A percentile compares a stretch with the other conserved stretches of the same genome.
These are phyloP conservation scores for Caranx melampygus DNA, from an alignment of 2,113 vertebrate genomes.

Conservation along the genomic window DNA sequence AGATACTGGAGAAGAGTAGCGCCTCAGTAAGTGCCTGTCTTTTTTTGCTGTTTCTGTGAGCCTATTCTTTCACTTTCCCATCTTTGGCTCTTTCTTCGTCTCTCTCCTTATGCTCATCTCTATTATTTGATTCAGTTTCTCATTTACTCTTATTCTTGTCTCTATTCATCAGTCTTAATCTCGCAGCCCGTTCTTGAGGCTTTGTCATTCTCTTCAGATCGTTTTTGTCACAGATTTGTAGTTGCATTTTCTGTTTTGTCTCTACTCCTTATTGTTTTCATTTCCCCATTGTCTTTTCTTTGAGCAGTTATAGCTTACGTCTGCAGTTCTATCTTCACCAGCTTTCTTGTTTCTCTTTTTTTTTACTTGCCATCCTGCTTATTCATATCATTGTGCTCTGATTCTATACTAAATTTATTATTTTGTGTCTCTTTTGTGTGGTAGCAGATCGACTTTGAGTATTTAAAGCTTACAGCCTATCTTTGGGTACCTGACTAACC, in stretches of 20 bases:
- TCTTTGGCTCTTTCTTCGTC: conserved; percentile 9
- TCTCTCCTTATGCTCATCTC: conserved; percentile 3
- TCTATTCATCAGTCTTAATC: conserved; percentile 53
- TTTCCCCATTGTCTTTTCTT: conserved; percentile 35
- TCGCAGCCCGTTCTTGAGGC: conserved; percentile 9
- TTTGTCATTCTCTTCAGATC: conserved; percentile 10
- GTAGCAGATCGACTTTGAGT: conserved; percentile 14
- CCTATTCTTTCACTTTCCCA: conserved; percentile 5
- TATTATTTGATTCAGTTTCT: conserved; percentile 15
- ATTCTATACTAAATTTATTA: conserved; percentile 33
- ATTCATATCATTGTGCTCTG: conserved; percentile 39
- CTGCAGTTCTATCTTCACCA: conserved; percentile 26
- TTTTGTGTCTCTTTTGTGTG: conserved; percentile 45
- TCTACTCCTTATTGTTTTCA: conserved; percentile 9
- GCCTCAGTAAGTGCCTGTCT: conserved; percentile 88
- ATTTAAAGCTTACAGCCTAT: conserved; percentile 26
- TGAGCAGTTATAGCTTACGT: conserved; percentile 32
- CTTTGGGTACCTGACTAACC: conserved; percentile 23
- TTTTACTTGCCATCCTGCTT: conserved; percentile 16
- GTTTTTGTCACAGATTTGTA: conserved; percentile 46
- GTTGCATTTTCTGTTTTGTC: conserved; percentile 25
- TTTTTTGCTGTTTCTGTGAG: neutral
- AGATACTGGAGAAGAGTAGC: conserved; percentile 97
- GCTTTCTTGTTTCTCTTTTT: conserved; percentile 15
- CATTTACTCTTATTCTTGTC: conserved; percentile 12